Evolutionary conservation across 2,797 vertebrate genomes (phyloP).

Genomic region (Strix occidentalis): DNA sequence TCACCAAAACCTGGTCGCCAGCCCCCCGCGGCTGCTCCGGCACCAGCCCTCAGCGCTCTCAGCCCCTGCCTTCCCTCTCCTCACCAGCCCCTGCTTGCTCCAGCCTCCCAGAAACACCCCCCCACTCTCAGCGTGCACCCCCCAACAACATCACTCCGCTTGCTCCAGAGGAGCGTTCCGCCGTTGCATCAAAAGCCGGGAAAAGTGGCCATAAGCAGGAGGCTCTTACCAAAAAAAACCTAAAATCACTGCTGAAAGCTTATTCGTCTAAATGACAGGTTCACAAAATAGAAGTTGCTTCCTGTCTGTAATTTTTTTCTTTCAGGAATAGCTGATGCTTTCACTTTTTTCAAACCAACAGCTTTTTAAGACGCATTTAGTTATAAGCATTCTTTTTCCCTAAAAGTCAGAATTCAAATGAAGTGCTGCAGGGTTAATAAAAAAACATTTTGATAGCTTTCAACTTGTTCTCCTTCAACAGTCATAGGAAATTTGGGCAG

Average conservation of each 20-base stretch:
- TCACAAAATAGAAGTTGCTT: not conserved
- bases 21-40: not conserved
- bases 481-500: rapidly evolving
- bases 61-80: not conserved
- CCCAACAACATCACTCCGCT: too few species aligned
- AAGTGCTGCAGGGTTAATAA: too few species aligned
- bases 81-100: too few species aligned
- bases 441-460: not conserved
- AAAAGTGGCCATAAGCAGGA: not conserved
- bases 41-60: not conserved
- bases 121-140: rapidly evolving
- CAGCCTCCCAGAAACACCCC: not conserved
- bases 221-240: not conserved
- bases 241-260: not conserved
- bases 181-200: not conserved
- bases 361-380: not conserved
- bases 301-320: not conserved
- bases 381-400: not conserved
- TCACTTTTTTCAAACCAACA: not conserved
- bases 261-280: not conserved
- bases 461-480: not conserved
- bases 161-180: not conserved
- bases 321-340: not conserved
- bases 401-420: too few species aligned
- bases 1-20: not conserved